A percentile compares a stretch with the other conserved stretches of the same genome.
phyloP scores from a whole-genome alignment of 2,797 vertebrate genomes.

The Fringilla coelebs region DNA sequence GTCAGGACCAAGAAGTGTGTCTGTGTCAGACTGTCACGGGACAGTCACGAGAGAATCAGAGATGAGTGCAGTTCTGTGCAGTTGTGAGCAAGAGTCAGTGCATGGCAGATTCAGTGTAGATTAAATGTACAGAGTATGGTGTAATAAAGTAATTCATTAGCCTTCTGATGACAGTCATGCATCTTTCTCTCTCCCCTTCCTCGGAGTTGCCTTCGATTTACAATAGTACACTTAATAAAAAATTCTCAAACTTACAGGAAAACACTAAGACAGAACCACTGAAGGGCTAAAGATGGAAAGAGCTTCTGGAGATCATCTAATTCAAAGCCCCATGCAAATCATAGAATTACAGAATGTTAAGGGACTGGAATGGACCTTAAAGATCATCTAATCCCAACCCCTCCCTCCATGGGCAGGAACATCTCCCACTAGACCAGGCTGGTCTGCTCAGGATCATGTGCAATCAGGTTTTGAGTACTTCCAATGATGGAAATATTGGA shows the following conservation, averaged over 20 bases:
- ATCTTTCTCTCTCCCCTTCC: too few species aligned
- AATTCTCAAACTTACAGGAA: neutral
- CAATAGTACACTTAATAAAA: neutral
- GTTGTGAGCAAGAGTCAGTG: too few species aligned
- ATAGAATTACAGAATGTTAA: neutral
- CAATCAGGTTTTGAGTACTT: neutral
- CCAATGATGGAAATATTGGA: neutral
- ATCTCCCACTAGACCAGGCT: neutral
- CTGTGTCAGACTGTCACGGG: too few species aligned
- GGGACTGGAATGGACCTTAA: neutral
- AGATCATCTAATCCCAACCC: neutral
- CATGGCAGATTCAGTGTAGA: too few species aligned
- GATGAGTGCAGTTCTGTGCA: too few species aligned
- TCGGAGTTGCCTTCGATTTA: too few species aligned
- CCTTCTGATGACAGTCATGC: too few species aligned
- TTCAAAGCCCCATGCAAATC: neutral
- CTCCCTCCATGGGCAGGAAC: neutral
- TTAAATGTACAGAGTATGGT: too few species aligned
- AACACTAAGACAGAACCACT: neutral
- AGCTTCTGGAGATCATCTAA: neutral
- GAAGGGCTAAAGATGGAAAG: neutral
- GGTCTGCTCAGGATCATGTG: neutral
- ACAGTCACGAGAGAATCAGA: too few species aligned
- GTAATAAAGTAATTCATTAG: too few species aligned
- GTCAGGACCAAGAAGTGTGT: too few species aligned